Base-by-base conservation (phyloP, 2,113 vertebrate genomes). In the Tapirus terrestris region DNA sequence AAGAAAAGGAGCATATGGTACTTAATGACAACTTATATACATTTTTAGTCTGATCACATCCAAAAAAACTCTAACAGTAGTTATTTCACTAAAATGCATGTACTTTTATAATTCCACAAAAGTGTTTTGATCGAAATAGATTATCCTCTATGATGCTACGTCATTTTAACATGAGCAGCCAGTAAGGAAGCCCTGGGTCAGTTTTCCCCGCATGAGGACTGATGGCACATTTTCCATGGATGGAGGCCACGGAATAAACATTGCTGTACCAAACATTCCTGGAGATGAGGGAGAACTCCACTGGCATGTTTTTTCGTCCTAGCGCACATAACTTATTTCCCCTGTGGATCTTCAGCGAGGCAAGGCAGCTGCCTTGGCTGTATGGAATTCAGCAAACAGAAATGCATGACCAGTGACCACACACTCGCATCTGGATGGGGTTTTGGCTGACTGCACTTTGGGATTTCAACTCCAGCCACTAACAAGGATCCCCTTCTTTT, bases 331-430 rank as follows among this genome's bases (percentile, higher is more conserved):
- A 39, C 89, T 98, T 93, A 98, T 98, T 94, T 97, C 96, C 92
- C 94, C 56, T 43, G 73, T 97, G 93, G 76, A 97, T 98, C 88
- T 97, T 92, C 85, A 97, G 95, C 4, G 61, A 20, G 18, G 92
- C 96, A 60, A 56, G 61, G 68, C 94, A 68, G 89, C 98, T 98
- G 96, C 96, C 97, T 91, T 80, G 89, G 53, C 88, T 86, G 93
- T 77, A 65, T 94, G 94, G 97, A 97, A 98, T 97, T 93, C 97
- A 98, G 96, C 96, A 98, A 94, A 98, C 45, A 97, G 94, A 97
- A 97, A 97, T 45, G 89, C 86, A 96, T 93, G 86, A 88, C 95
- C 93, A 92, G 96, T 97, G 95, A 95, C 96, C 94, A 93, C 90
- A 80, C 82, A 80, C 33, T 89, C 80, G n/a, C 97, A 98, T 97